Evolutionary conservation across 2,888 invertebrate species (phyloP), one percentile per base, ranked within the genome.

Genomic region (Cyrtodaria siliqua): DNA sequence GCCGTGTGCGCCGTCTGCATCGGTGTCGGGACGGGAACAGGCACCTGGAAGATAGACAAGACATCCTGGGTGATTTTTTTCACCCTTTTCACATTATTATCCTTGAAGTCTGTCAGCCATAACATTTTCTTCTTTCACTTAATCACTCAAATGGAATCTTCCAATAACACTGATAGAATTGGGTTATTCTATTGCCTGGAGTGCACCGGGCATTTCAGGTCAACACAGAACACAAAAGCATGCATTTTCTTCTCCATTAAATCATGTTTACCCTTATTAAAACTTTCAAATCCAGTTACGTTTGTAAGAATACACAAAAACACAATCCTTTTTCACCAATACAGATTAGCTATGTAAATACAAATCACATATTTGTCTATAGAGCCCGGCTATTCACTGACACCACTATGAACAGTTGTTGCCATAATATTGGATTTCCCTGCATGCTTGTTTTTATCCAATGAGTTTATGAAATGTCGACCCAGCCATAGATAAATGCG

Each of bases 41-140:
- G 72, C 26, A 78, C 64, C 79, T 79, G 79, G 63, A 79, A 79
- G 26, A 79, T 44, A 29, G 79, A 79, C 50, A 79, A 61, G 12
- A 79, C 71, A 72, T 75, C 79, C 71, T 79, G 71, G 0, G 79
- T 79, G 40, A 79, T 75, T 59, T 72, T 71, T 49, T 72, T 74
- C 68, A 79, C 79, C 40, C 66, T 71, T 64, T 71, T 64, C 50
- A 79, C 71, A 55, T 61, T 68, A 42, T 74, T 79, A 33, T 71
- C 74, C 42, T 62, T 67, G 16, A 70, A 57, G 52, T 70, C 60
- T 33, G 74, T 66, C 42, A 79, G 47, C 79, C 79, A 79, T 70
- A 79, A 64, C 79, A 79, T 79, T 66, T 59, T 77, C 60, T 47
- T 59, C 44, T 55, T 18, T 61, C 33, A 33, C 33, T 33, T n/a